Percentiles rank a stretch among this genome's conserved stretches.
phyloP scores from a whole-genome alignment of 2,797 vertebrate species.

The Neoniphon sammara region DNA sequence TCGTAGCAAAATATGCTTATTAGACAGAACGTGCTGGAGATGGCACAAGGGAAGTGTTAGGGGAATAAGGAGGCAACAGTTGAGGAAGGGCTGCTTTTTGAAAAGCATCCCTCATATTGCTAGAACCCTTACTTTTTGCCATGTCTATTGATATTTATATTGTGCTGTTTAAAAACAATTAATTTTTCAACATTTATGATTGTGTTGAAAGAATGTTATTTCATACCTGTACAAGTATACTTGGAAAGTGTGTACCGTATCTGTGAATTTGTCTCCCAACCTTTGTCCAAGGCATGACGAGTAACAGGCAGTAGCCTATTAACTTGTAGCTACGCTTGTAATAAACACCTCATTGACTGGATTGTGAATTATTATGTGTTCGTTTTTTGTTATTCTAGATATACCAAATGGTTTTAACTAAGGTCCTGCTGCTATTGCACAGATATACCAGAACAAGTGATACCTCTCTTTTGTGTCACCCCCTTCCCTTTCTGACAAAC shows the following conservation, averaged over 20 bases:
- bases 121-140: slow-evolving; percentile 13
- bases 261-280: slow-evolving; percentile 49
- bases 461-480: background rate
- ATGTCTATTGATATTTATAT: slow-evolving; percentile 33
- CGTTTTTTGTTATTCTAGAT: slow-evolving; percentile 20
- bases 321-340: slow-evolving; percentile 67
- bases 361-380: slow-evolving; percentile 27
- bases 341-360: slow-evolving; percentile 72
- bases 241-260: slow-evolving; percentile 47
- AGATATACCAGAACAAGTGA: background rate
- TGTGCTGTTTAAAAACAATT: slow-evolving; percentile 22
- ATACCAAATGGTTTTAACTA: no score
- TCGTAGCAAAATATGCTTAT: slow-evolving; percentile 29
- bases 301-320: slow-evolving; percentile 45
- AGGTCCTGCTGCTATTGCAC: background rate
- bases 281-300: slow-evolving; percentile 61
- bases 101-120: slow-evolving; percentile 28
- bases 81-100: background rate
- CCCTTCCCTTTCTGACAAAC: background rate
- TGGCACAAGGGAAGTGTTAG: slow-evolving; percentile 68
- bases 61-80: slow-evolving; percentile 35
- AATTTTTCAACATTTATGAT: slow-evolving; percentile 20
- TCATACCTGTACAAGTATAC: slow-evolving; percentile 17
- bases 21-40: slow-evolving; percentile 69
- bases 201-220: slow-evolving; percentile 35